These are phyloP conservation scores for Nysson spinosus DNA, from an alignment of 2,888 invertebrate species.

Conservation along the genomic window DNA sequence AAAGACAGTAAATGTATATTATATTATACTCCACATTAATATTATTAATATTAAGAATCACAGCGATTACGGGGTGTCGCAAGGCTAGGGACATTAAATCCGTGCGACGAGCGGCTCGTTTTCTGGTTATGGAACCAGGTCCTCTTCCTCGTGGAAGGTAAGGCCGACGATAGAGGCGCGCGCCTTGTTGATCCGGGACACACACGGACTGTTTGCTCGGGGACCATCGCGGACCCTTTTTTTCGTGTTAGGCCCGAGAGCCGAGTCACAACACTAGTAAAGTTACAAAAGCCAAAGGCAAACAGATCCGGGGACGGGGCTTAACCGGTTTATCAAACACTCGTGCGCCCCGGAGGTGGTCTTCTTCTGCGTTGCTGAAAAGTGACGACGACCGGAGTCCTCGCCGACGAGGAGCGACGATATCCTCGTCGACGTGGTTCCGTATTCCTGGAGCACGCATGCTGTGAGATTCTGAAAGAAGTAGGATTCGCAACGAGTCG, in stretches of 20 bases:
- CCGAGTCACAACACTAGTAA: conserved; percentile 73
- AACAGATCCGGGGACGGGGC: conserved; percentile 70
- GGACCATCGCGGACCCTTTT: conserved; percentile 65
- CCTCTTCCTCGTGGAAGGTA: conserved; percentile 30
- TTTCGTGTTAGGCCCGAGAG: conserved; percentile 56
- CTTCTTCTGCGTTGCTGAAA: conserved; percentile 44
- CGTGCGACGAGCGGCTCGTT: conserved; percentile 8
- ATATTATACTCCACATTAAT: too few relatives aligned
- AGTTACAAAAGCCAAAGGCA: conserved; percentile 72
- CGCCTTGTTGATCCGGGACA: conserved; percentile 66
- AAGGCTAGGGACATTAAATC: conserved; percentile 23
- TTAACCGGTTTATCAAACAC: conserved; percentile 72
- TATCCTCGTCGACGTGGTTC: conserved; percentile 41
- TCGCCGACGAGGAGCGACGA: conserved; percentile 34
- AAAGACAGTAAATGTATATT: conserved; percentile 31
- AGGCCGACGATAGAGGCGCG: conserved; percentile 58
- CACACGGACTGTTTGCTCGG: conserved; percentile 70
- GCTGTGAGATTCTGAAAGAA: neutral
- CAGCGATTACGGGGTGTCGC: conserved; percentile 1
- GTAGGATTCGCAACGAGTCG: conserved; percentile 10
- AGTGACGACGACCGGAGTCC: conserved; percentile 51
- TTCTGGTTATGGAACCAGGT: conserved; percentile 18
- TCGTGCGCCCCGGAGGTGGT: conserved; percentile 56
- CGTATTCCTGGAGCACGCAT: conserved; percentile 26
- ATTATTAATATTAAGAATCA: too few relatives aligned